Conservation (phyloP, 2,888 invertebrate genomes). For the Harpalus rufipes region DNA sequence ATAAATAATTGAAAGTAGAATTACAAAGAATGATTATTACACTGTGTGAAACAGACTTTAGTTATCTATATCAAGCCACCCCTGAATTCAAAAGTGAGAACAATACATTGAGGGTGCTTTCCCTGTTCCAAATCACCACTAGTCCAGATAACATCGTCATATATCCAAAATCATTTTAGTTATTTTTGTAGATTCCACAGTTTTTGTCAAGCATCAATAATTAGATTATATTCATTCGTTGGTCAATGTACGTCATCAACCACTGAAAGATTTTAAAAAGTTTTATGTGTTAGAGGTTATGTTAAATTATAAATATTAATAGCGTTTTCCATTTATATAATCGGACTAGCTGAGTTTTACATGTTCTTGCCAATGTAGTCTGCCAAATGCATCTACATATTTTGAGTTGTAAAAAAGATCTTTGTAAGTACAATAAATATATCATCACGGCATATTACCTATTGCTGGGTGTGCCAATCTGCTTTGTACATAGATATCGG, state of each 20-base stretch:
- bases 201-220: slow-evolving; percentile 50
- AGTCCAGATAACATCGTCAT: slow-evolving; percentile 77
- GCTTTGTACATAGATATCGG: no score
- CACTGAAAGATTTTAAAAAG: no score
- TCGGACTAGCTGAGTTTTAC: no score
- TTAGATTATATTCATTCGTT: slow-evolving; percentile 19
- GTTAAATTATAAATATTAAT: no score
- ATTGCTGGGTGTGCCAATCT: no score
- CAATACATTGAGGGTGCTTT: slow-evolving; percentile 77
- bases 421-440: no score
- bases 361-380: no score
- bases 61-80: slow-evolving; percentile 77
- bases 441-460: no score
- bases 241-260: background rate
- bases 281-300: no score
- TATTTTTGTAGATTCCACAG: slow-evolving; percentile 60
- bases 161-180: slow-evolving; percentile 72
- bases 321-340: no score
- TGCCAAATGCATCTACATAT: no score
- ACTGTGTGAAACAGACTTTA: slow-evolving; percentile 75
- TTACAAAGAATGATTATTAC: slow-evolving; percentile 4
- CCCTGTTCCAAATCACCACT: slow-evolving; percentile 77
- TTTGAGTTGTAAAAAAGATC: no score
- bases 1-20: background rate
- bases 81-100: slow-evolving; percentile 77